Evolutionary conservation across 2,888 invertebrate genomes (phyloP).

Genomic region (Mimachlamys varia): DNA sequence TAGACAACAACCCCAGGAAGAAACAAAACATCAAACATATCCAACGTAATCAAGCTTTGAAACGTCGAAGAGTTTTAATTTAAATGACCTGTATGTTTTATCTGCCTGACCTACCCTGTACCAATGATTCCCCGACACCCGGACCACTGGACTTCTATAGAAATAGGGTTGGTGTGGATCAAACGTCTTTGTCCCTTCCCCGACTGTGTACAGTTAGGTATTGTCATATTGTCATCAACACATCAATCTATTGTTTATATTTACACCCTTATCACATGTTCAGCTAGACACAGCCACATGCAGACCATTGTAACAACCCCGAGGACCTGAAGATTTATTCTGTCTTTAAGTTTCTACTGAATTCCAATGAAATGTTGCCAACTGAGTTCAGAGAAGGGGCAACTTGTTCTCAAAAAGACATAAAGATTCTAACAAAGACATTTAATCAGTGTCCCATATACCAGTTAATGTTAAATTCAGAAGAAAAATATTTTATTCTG

Average conservation of each 20-base stretch:
- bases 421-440: too few species aligned
- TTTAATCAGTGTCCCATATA: too few species aligned
- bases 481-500: too few species aligned
- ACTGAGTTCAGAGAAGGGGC: too few species aligned
- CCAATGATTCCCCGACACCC: neutral
- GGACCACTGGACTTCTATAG: neutral
- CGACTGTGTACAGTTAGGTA: neutral
- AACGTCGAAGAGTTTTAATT: slow-evolving; percentile 2
- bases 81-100: neutral
- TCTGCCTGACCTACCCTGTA: neutral
- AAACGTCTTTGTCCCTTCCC: neutral
- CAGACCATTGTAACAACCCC: too few species aligned
- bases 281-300: neutral
- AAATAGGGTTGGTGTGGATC: neutral
- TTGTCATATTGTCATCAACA: neutral
- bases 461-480: too few species aligned
- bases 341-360: too few species aligned
- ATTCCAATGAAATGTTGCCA: too few species aligned
- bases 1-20: neutral
- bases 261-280: neutral
- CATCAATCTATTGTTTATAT: neutral
- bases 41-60: neutral
- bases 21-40: neutral
- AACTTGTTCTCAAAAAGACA: too few species aligned
- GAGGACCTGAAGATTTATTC: too few species aligned